These are phyloP conservation scores for Eleginops maclovinus DNA, from an alignment of 2,113 vertebrate species.

Conservation along the genomic window DNA sequence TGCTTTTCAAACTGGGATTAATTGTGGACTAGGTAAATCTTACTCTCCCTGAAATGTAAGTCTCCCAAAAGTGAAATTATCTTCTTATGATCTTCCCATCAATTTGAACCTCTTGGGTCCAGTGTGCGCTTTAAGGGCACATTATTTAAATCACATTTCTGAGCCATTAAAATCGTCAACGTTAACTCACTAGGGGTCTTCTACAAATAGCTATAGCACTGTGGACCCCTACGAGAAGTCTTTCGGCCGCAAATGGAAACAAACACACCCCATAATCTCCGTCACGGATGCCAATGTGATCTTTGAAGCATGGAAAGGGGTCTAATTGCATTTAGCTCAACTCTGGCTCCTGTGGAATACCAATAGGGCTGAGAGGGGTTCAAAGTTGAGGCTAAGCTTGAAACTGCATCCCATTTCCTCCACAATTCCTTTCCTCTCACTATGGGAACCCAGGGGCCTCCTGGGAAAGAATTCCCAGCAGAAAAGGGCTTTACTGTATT, in stretches of 20 bases:
- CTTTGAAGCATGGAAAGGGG: constrained; percentile 46
- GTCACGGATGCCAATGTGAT: constrained; percentile 40
- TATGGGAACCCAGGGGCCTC: constrained; percentile 66
- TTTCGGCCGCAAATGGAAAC: constrained; percentile 24
- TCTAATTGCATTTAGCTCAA: constrained; percentile 60
- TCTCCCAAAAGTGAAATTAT: no score
- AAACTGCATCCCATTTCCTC: constrained; percentile 48
- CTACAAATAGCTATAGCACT: not conserved
- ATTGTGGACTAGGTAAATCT: not conserved
- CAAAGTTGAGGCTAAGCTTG: constrained; percentile 26
- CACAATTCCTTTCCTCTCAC: constrained; percentile 37
- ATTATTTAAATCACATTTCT: constrained; percentile 8
- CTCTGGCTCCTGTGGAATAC: constrained; percentile 52
- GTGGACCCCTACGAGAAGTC: not conserved
- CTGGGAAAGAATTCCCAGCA: constrained; percentile 37
- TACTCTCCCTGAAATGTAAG: not conserved
- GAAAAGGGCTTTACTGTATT: constrained; percentile 52
- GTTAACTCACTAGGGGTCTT: not conserved
- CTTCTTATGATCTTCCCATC: not conserved
- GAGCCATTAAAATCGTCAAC: not conserved
- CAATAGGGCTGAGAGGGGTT: constrained; percentile 52
- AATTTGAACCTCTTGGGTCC: not conserved
- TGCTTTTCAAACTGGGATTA: not conserved
- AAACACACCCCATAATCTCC: not conserved
- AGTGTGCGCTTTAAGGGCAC: not conserved